These are phyloP conservation scores for Amia ocellicauda DNA, from an alignment of 2,113 vertebrate species.

Conservation along the genomic window DNA sequence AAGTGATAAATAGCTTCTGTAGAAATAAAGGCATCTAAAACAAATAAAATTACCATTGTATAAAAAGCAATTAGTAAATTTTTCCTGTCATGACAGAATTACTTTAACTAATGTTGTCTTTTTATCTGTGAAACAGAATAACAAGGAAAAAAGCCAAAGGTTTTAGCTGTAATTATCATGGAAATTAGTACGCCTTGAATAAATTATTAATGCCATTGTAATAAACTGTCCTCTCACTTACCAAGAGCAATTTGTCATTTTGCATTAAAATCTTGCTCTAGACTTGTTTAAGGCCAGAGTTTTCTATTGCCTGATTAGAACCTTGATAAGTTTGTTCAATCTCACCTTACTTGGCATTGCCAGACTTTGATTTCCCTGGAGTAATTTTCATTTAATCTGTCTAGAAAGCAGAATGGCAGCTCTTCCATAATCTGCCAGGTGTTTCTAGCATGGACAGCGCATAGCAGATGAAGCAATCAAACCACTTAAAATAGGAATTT, in stretches of 20 bases:
- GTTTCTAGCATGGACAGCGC: not conserved
- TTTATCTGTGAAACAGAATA: constrained; percentile 22
- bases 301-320: constrained; percentile 32
- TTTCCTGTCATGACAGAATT: constrained; percentile 49
- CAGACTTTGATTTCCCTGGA: constrained; percentile 29
- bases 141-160: constrained; percentile 25
- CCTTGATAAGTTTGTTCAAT: constrained; percentile 22
- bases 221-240: constrained; percentile 37
- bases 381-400: constrained; percentile 10
- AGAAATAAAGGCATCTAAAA: constrained; percentile 53
- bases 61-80: constrained; percentile 57
- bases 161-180: constrained; percentile 27
- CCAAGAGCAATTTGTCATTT: constrained; percentile 37
- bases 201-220: constrained; percentile 25
- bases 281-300: constrained; percentile 24
- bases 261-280: constrained; percentile 31
- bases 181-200: constrained; percentile 20
- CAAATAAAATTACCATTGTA: constrained; percentile 65
- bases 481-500: constrained; percentile 17
- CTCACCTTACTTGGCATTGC: constrained; percentile 19
- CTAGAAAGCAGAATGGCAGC: constrained; percentile 5
- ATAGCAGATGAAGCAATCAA: constrained; percentile 25
- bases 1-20: constrained; percentile 64
- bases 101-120: constrained; percentile 37
- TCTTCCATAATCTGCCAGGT: not conserved